A percentile compares a stretch with the other conserved stretches of the same genome.
Conservation (phyloP, 2,888 invertebrate species). For the Microctonus hyperodae region DNA sequence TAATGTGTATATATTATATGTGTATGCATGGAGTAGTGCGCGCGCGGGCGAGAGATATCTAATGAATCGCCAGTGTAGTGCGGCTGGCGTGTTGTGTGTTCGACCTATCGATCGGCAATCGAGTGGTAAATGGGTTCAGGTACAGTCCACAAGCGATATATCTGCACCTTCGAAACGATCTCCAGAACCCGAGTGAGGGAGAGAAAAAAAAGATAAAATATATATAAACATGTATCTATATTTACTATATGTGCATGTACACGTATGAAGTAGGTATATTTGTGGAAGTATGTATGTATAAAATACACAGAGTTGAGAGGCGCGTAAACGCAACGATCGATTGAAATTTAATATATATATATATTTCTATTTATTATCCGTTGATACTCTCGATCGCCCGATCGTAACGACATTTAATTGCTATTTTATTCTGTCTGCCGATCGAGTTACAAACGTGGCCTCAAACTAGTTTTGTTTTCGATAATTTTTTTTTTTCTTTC, state of each 20-base stretch:
- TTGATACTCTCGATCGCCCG: conserved; percentile 15
- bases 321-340: conserved; percentile 16
- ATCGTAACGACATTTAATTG: conserved; percentile 26
- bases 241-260: no score
- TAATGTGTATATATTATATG: no score
- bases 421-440: conserved; percentile 22
- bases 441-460: conserved; percentile 14
- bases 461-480: conserved; percentile 24
- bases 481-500: background rate
- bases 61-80: conserved; percentile 1
- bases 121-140: conserved; percentile 14
- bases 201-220: background rate
- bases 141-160: background rate
- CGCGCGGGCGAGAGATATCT: conserved; percentile 15
- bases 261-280: background rate
- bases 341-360: conserved; percentile 16
- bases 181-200: background rate
- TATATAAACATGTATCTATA: background rate
- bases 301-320: background rate
- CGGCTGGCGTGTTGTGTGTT: conserved; percentile 16
- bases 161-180: conserved; percentile 10
- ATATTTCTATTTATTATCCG: background rate
- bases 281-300: background rate
- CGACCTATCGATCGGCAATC: conserved; percentile 21
- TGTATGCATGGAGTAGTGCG: no score